Conservation (phyloP, 2,797 vertebrate genomes). For the Eidolon dupreanum region DNA sequence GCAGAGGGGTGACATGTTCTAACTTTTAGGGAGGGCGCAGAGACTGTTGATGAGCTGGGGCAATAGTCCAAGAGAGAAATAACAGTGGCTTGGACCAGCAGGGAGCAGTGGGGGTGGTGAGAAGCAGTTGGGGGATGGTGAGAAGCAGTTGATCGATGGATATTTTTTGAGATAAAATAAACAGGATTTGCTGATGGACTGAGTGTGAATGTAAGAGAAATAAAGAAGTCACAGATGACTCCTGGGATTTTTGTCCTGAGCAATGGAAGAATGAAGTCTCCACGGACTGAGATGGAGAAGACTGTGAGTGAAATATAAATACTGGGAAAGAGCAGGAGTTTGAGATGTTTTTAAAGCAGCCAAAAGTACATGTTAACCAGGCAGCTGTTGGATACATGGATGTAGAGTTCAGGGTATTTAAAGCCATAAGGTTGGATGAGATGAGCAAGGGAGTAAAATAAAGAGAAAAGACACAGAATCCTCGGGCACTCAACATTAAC, state of each 20-base stretch:
- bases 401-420: neutral
- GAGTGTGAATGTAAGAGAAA: neutral
- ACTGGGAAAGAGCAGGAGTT: neutral
- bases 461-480: neutral
- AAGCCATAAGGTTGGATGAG: neutral
- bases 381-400: neutral
- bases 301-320: neutral
- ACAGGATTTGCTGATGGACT: neutral
- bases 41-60: neutral
- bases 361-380: neutral
- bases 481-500: neutral
- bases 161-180: neutral
- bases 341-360: neutral
- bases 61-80: neutral
- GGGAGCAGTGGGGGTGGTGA: neutral
- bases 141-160: neutral
- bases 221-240: neutral
- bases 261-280: neutral
- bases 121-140: neutral
- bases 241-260: neutral
- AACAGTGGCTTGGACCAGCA: neutral
- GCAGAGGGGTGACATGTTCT: neutral
- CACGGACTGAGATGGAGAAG: neutral
- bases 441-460: neutral
- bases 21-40: neutral